Conservation (phyloP, 2,113 vertebrate species). For the Osmerus eperlanus region DNA sequence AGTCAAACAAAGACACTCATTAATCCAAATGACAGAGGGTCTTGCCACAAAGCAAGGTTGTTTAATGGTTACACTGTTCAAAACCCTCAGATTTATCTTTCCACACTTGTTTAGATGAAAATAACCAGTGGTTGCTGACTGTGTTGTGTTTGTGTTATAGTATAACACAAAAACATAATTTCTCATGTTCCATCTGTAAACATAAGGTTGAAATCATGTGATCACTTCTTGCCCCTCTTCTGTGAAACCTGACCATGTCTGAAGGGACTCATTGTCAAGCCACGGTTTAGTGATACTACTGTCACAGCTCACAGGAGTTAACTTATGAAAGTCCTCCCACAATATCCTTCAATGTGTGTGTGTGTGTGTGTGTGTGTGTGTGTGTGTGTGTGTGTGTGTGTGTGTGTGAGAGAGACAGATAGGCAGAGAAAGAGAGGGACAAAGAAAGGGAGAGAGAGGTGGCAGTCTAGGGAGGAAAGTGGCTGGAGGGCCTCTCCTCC, state of each 20-base stretch:
- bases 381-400: no score
- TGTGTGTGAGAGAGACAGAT: no score
- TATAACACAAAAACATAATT: no score
- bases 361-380: no score
- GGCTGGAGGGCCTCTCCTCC: slow-evolving; percentile 13
- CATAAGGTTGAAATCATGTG: slow-evolving; percentile 42
- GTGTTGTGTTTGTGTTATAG: slow-evolving; percentile 12
- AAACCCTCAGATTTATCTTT: slow-evolving; percentile 25
- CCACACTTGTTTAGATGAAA: slow-evolving; percentile 39
- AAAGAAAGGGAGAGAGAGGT: no score
- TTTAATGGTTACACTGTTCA: slow-evolving; percentile 42
- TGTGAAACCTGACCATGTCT: slow-evolving; percentile 61
- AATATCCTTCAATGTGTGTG: not conserved
- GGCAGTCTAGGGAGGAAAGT: not conserved
- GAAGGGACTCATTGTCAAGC: slow-evolving; percentile 68
- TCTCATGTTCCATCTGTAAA: no score
- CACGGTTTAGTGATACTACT: slow-evolving; percentile 40
- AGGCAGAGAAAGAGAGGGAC: no score
- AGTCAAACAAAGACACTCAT: slow-evolving; percentile 42
- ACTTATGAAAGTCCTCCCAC: slow-evolving; percentile 12
- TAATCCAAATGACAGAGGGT: slow-evolving; percentile 30
- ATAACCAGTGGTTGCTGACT: not conserved
- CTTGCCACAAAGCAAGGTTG: slow-evolving; percentile 25
- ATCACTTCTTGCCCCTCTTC: slow-evolving; percentile 40
- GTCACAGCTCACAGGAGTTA: slow-evolving; percentile 42